Evolutionary conservation across 2,113 vertebrate species (phyloP).

Genomic region (Phalacrocorax aristotelis): DNA sequence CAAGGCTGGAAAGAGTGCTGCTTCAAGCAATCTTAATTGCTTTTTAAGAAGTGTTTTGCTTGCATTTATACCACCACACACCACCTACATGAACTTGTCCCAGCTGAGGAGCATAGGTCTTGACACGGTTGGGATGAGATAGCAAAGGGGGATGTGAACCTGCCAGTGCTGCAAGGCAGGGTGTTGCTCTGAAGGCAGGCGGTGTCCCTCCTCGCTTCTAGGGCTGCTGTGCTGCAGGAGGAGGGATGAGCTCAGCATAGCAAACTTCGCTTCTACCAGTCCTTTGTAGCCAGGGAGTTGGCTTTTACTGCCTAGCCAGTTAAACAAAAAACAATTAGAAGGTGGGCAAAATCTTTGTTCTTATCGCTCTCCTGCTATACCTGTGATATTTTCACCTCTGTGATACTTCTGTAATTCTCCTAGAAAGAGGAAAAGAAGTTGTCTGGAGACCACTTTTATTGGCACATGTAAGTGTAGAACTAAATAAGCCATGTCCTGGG

Average conservation of each 20-base stretch:
- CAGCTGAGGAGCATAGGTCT: background rate
- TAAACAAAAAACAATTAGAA: background rate
- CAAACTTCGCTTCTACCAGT: background rate
- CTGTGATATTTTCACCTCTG: background rate
- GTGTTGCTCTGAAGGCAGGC: background rate
- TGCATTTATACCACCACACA: background rate
- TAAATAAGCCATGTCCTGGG: background rate
- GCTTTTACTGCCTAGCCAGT: background rate
- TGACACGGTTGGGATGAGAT: background rate
- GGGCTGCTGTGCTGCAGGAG: background rate
- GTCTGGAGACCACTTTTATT: background rate
- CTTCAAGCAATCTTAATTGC: background rate
- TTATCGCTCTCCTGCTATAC: background rate
- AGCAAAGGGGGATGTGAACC: background rate
- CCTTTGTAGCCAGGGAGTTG: background rate
- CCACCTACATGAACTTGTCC: background rate
- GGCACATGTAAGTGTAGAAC: background rate
- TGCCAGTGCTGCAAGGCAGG: accelerated
- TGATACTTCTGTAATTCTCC: background rate
- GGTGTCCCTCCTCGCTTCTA: accelerated
- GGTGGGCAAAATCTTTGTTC: background rate
- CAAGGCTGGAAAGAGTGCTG: background rate
- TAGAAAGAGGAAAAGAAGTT: background rate
- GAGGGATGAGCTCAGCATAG: background rate
- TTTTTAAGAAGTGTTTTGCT: background rate